These are phyloP conservation scores for Calypte anna DNA, from an alignment of 2,113 vertebrate genomes.

Conservation along the genomic window DNA sequence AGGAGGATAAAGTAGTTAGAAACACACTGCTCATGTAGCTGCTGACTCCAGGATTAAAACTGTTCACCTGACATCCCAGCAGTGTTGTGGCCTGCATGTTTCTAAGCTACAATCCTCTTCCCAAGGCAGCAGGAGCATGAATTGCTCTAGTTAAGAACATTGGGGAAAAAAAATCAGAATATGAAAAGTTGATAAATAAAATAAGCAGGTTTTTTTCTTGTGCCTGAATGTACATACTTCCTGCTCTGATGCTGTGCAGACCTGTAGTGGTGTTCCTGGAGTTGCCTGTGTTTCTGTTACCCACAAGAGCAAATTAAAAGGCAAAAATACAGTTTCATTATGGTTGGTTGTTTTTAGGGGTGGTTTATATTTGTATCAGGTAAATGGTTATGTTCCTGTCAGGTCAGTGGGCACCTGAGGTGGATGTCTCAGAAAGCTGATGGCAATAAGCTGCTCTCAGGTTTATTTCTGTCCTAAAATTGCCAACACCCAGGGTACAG, in stretches of 20 bases:
- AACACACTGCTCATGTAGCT: neutral
- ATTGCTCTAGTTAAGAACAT: neutral
- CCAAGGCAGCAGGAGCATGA: neutral
- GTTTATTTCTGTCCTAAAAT: fast-evolving
- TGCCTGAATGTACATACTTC: neutral
- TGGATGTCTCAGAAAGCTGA: neutral
- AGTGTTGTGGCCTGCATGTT: neutral
- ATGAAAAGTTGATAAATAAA: neutral
- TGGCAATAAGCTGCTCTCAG: neutral
- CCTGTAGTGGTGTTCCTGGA: neutral
- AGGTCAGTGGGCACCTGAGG: neutral
- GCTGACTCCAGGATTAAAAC: neutral
- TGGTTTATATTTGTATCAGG: fast-evolving
- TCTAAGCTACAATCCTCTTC: neutral
- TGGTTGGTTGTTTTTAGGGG: neutral
- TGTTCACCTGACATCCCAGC: neutral
- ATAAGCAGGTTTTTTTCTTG: neutral
- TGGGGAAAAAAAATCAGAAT: neutral
- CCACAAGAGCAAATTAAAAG: neutral
- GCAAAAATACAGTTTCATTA: neutral
- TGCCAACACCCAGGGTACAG: fast-evolving
- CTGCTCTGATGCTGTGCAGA: neutral
- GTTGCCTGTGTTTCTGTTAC: neutral
- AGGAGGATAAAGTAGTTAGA: neutral
- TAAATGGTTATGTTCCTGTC: no score